A percentile compares a stretch with the other conserved stretches of the same genome.
These are phyloP conservation scores for Elymnias hypermnestra DNA, from an alignment of 1,140 invertebrate genomes.

Conservation along the genomic window DNA sequence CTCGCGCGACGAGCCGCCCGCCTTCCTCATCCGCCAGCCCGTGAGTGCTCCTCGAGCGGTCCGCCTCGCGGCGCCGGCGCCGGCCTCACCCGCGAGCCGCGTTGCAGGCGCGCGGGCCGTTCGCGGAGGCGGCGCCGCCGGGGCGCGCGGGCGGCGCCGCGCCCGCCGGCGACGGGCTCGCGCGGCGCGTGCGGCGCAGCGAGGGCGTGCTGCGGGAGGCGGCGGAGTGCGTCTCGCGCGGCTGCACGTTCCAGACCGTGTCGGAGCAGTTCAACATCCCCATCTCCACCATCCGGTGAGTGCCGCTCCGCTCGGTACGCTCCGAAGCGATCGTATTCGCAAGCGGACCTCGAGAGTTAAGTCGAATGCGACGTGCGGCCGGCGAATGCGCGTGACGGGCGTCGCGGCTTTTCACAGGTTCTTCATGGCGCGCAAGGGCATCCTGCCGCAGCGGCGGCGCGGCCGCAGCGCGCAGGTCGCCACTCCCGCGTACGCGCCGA, in stretches of 20 bases:
- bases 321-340: not conserved
- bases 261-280: constrained; percentile 90
- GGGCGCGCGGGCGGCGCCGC: not conserved
- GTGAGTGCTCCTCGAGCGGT: constrained; percentile 22
- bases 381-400: not conserved
- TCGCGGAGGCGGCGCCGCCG: not conserved
- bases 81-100: too few relatives aligned
- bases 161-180: constrained; percentile 45
- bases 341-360: too few relatives aligned
- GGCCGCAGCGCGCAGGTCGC: constrained; percentile 76
- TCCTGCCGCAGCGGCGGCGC: constrained; percentile 83
- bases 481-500: constrained; percentile 14
- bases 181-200: constrained; percentile 68
- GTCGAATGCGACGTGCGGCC: too few relatives aligned
- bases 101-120: not conserved
- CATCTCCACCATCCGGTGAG: constrained; percentile 85
- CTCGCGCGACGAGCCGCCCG: constrained; percentile 62
- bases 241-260: constrained; percentile 88
- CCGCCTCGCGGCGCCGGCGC: too few relatives aligned
- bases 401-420: constrained; percentile 75
- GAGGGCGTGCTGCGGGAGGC: constrained; percentile 86
- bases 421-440: constrained; percentile 89
- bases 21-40: constrained; percentile 63
- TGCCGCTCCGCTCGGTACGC: not conserved
- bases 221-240: constrained; percentile 86